Conservation (phyloP, 2,888 invertebrate genomes). For the Drosophila rubida region DNA sequence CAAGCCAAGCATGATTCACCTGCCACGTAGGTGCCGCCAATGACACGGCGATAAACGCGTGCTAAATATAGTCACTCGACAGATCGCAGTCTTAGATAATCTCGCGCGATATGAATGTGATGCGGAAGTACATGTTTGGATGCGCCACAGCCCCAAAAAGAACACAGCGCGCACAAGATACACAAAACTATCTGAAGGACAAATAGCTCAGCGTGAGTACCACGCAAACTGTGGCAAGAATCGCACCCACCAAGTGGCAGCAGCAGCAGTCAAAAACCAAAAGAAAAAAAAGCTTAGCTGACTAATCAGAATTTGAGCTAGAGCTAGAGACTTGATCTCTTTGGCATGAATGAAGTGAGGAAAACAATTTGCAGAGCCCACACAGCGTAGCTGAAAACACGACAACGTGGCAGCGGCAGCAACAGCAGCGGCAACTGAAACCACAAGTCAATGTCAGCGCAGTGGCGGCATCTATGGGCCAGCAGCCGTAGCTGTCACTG, state of each 20-base stretch:
- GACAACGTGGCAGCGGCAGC: constrained; percentile 56
- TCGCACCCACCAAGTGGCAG: constrained; percentile 60
- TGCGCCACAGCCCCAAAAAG: constrained; percentile 51
- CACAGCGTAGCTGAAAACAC: constrained; percentile 63
- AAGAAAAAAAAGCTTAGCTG: constrained; percentile 45
- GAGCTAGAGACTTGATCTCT: constrained; percentile 35
- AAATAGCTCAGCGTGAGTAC: constrained; percentile 53
- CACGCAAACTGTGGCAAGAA: constrained; percentile 74
- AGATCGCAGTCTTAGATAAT: constrained; percentile 50
- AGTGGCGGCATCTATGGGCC: constrained; percentile 68
- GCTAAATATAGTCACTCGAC: constrained; percentile 63
- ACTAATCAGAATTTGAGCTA: constrained; percentile 61
- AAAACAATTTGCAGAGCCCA: constrained; percentile 76
- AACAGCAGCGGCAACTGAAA: constrained; percentile 68
- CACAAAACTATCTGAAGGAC: constrained; percentile 67
- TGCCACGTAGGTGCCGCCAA: constrained; percentile 40
- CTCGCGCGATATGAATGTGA: constrained; percentile 6
- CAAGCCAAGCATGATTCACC: constrained; percentile 32
- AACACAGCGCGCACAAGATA: constrained; percentile 26
- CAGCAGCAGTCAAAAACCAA: constrained; percentile 37
- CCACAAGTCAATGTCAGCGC: constrained; percentile 82
- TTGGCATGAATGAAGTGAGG: constrained; percentile 60
- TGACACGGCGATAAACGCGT: constrained; percentile 42
- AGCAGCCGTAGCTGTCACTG: constrained; percentile 20
- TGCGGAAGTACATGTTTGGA: constrained; percentile 65